A percentile compares a stretch with the other conserved stretches of the same genome.
These are phyloP conservation scores for Lutjanus campechanus DNA, from an alignment of 2,797 vertebrate species.

Conservation along the genomic window DNA sequence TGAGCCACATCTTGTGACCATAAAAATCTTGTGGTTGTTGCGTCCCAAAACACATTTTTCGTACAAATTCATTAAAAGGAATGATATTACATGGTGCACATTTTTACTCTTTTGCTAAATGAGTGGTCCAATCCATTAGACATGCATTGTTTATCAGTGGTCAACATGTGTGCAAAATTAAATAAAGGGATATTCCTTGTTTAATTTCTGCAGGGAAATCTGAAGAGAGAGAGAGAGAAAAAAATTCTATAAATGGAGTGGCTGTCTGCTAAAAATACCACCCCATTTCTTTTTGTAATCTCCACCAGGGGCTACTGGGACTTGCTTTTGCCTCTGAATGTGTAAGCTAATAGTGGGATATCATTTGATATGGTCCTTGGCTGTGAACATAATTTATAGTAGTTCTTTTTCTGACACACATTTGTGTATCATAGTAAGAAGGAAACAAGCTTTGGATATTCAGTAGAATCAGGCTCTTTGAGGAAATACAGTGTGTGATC, in stretches of 20 bases:
- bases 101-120: constrained; percentile 2
- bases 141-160: constrained; percentile 42
- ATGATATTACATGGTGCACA: neutral
- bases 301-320: constrained; percentile 49
- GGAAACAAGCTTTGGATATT: constrained; percentile 44
- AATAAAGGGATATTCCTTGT: constrained; percentile 28
- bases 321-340: constrained; percentile 43
- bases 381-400: constrained; percentile 61
- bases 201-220: constrained; percentile 35
- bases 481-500: constrained; percentile 60
- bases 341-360: constrained; percentile 58
- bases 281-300: constrained; percentile 58
- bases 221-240: neutral
- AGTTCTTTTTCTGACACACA: constrained; percentile 39
- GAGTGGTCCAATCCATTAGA: constrained; percentile 28
- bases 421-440: constrained; percentile 43
- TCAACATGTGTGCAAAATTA: constrained; percentile 54
- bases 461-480: constrained; percentile 45
- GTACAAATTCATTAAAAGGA: neutral
- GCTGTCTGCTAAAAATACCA: constrained; percentile 43
- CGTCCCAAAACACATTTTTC: constrained; percentile 5
- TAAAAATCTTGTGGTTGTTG: constrained; percentile 36
- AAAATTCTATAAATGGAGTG: constrained; percentile 24
- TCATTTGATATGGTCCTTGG: constrained; percentile 62
- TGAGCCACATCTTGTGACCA: constrained; percentile 8